A percentile compares a stretch with the other conserved stretches of the same genome.
These are phyloP conservation scores for Parazoanthus darwini DNA, from an alignment of 92 coral and sea anemone species.

Conservation along the genomic window DNA sequence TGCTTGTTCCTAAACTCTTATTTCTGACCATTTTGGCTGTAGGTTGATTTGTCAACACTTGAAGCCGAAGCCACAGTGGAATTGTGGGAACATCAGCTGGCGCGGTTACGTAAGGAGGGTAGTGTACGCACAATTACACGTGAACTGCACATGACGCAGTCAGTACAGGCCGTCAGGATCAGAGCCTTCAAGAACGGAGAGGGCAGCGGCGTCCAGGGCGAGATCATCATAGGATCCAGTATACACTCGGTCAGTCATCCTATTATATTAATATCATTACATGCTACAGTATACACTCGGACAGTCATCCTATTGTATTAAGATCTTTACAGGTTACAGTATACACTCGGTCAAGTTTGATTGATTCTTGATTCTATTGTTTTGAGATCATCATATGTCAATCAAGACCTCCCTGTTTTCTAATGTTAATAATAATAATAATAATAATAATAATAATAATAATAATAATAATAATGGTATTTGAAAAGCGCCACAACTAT, in stretches of 20 bases:
- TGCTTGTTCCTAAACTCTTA: neutral
- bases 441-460: too few species aligned
- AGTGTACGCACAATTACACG: slow-evolving; percentile 87
- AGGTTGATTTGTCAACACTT: slow-evolving; percentile 90
- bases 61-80: slow-evolving; percentile 95
- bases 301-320: neutral
- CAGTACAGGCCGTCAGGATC: slow-evolving; percentile 92
- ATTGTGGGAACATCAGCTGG: slow-evolving; percentile 93
- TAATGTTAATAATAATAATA: too few species aligned
- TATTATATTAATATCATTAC: too few species aligned
- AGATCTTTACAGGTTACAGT: neutral
- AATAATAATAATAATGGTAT: too few species aligned
- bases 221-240: slow-evolving; percentile 79
- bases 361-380: too few species aligned
- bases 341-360: too few species aligned
- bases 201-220: slow-evolving; percentile 78
- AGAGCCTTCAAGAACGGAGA: slow-evolving; percentile 89
- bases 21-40: neutral
- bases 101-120: slow-evolving; percentile 81
- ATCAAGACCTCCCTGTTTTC: too few species aligned
- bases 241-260: slow-evolving; percentile 78
- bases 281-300: too few species aligned
- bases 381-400: too few species aligned
- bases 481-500: too few species aligned
- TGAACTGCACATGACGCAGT: slow-evolving; percentile 88